Evolutionary conservation across 2,113 vertebrate genomes (phyloP).

Genomic region (Ceyx cyanopectus): DNA sequence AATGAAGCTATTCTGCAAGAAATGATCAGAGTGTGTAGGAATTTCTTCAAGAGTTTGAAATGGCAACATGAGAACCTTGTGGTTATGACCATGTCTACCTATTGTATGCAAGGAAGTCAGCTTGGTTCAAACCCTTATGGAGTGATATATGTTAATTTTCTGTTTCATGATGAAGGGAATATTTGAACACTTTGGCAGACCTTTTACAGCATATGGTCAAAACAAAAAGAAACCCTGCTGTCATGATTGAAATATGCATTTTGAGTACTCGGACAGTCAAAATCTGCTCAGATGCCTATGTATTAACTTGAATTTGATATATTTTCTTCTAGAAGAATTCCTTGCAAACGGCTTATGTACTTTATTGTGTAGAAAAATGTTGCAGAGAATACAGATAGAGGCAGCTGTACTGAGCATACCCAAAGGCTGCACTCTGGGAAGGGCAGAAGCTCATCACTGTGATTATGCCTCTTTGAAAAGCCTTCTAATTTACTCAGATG

Average conservation of each 20-base stretch:
- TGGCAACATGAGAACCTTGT: background rate
- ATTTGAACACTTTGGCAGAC: background rate
- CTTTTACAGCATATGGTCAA: background rate
- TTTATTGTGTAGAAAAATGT: background rate
- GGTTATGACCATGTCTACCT: background rate
- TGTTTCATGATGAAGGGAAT: background rate
- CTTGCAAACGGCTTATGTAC: background rate
- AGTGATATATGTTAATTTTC: background rate
- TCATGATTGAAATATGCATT: constrained; percentile 13
- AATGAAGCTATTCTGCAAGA: background rate
- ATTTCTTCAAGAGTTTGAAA: background rate
- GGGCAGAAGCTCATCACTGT: background rate
- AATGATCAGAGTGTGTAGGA: background rate
- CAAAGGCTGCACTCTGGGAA: background rate
- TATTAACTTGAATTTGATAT: background rate
- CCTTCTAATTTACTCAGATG: background rate
- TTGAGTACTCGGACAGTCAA: background rate
- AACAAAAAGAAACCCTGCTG: background rate
- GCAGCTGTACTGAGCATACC: background rate
- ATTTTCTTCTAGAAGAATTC: background rate
- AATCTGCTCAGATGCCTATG: background rate
- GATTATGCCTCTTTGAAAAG: constrained; percentile 25
- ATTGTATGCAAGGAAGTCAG: background rate
- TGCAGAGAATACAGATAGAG: background rate
- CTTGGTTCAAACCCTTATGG: background rate